Conservation (phyloP, 2,888 invertebrate genomes). For the Amphipoea oculea region DNA sequence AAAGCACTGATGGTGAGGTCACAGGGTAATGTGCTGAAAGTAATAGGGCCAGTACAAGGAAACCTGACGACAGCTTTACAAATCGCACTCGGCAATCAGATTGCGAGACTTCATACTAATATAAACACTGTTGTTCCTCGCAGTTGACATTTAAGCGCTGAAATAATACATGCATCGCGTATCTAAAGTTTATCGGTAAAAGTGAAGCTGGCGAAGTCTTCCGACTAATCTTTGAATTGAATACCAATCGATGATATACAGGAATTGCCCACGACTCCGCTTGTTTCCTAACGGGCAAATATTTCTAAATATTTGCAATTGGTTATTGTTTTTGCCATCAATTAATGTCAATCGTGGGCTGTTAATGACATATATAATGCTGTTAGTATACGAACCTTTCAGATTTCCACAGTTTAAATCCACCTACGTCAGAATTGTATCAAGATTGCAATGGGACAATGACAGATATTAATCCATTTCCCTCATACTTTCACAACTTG, state of each 20-base stretch:
- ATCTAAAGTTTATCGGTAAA: slow-evolving; percentile 65
- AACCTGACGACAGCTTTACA: slow-evolving; percentile 70
- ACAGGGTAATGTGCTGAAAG: slow-evolving; percentile 75
- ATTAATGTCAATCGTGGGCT: slow-evolving; percentile 51
- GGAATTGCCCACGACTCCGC: slow-evolving; percentile 7
- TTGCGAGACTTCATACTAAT: slow-evolving; percentile 65
- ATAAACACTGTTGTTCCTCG: slow-evolving; percentile 54
- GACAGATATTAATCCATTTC: slow-evolving; percentile 53
- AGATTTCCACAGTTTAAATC: slow-evolving; percentile 43
- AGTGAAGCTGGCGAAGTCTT: slow-evolving; percentile 44
- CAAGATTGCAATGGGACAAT: slow-evolving; percentile 54
- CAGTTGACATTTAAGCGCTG: slow-evolving; percentile 61
- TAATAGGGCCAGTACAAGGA: slow-evolving; percentile 64
- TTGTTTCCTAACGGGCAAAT: slow-evolving; percentile 1
- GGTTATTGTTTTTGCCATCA: slow-evolving; percentile 47
- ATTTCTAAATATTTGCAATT: slow-evolving; percentile 42
- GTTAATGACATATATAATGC: slow-evolving; percentile 38
- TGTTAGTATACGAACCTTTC: slow-evolving; percentile 39
- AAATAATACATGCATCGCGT: slow-evolving; percentile 60
- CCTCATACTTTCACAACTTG: slow-evolving; percentile 49
- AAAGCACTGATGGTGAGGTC: slow-evolving; percentile 73
- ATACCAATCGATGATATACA: slow-evolving; percentile 47
- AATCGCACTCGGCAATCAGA: slow-evolving; percentile 74
- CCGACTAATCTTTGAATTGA: slow-evolving; percentile 49
- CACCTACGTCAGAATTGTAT: slow-evolving; percentile 48